These are phyloP conservation scores for Erythrolamprus reginae DNA, from an alignment of 2,113 vertebrate genomes.

Conservation along the genomic window DNA sequence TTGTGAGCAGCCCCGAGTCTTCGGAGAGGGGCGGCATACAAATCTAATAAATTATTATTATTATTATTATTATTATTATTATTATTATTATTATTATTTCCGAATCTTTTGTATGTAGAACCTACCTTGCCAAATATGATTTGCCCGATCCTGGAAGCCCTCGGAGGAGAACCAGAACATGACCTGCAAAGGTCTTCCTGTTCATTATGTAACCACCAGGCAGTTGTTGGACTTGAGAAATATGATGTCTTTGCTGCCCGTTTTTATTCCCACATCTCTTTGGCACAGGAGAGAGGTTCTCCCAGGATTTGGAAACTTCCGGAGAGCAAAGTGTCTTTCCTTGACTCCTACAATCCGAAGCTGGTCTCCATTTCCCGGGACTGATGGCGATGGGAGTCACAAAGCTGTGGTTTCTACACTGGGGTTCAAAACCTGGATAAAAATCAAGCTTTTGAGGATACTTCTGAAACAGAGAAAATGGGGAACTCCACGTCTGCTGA, in stretches of 20 bases:
- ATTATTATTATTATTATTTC: too few species aligned
- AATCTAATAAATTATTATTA: too few species aligned
- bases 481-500: slow-evolving; percentile 39
- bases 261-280: slow-evolving; percentile 71
- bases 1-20: too few species aligned
- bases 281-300: slow-evolving; percentile 61
- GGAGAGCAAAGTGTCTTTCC: slow-evolving; percentile 55
- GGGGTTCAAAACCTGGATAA: slow-evolving; percentile 71
- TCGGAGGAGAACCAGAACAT: slow-evolving; percentile 87
- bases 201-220: slow-evolving; percentile 58
- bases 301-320: slow-evolving; percentile 62
- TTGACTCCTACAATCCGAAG: slow-evolving; percentile 29
- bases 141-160: slow-evolving; percentile 96
- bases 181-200: slow-evolving; percentile 77
- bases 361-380: slow-evolving; percentile 66
- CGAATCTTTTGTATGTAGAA: slow-evolving; percentile 40
- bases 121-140: slow-evolving; percentile 89
- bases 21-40: too few species aligned
- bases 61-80: too few species aligned
- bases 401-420: slow-evolving; percentile 69
- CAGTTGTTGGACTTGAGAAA: slow-evolving; percentile 51
- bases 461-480: slow-evolving; percentile 26
- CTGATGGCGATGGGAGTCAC: slow-evolving; percentile 76
- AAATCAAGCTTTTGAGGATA: slow-evolving; percentile 52
- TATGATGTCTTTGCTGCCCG: slow-evolving; percentile 54